These are phyloP conservation scores for Oncorhynchus kisutch DNA, from an alignment of 2,113 vertebrate genomes.

Conservation along the genomic window DNA sequence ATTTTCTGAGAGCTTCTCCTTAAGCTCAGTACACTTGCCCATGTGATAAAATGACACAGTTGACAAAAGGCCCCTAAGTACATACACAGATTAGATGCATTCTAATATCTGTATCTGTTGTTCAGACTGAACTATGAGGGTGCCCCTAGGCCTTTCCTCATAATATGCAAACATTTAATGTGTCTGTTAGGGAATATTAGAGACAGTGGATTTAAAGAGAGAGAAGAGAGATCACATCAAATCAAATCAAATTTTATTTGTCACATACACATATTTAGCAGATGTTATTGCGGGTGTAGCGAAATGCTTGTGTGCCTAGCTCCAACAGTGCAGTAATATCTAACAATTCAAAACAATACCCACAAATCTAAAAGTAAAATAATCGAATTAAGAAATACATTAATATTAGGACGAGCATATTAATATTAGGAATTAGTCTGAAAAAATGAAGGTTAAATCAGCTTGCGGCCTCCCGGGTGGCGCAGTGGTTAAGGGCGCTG, in stretches of 20 bases:
- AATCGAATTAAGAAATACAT: no score
- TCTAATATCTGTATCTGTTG: background rate
- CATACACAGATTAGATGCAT: background rate
- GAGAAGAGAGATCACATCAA: slow-evolving; percentile 51
- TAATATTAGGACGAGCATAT: no score
- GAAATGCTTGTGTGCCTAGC: no score
- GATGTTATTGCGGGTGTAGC: no score
- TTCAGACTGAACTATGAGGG: background rate
- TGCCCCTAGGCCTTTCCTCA: background rate
- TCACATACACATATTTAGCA: no score
- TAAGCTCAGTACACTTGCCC: slow-evolving; percentile 43
- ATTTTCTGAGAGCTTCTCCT: slow-evolving; percentile 32
- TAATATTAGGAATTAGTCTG: slow-evolving; percentile 37
- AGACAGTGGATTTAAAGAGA: slow-evolving; percentile 53
- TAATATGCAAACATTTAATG: slow-evolving; percentile 60
- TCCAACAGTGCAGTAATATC: no score
- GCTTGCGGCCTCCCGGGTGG: slow-evolving; percentile 13
- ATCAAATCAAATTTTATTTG: no score
- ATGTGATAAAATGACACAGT: slow-evolving; percentile 44
- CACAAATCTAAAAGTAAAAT: no score
- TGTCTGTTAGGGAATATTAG: slow-evolving; percentile 62
- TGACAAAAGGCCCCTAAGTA: slow-evolving; percentile 31
- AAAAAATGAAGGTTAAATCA: slow-evolving; percentile 68
- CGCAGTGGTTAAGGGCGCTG: no score
- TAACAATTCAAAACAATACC: no score